Percentiles rank a stretch among this genome's conserved stretches.
phyloP scores from a whole-genome alignment of 2,797 vertebrate genomes.

The Gallirallus australis region DNA sequence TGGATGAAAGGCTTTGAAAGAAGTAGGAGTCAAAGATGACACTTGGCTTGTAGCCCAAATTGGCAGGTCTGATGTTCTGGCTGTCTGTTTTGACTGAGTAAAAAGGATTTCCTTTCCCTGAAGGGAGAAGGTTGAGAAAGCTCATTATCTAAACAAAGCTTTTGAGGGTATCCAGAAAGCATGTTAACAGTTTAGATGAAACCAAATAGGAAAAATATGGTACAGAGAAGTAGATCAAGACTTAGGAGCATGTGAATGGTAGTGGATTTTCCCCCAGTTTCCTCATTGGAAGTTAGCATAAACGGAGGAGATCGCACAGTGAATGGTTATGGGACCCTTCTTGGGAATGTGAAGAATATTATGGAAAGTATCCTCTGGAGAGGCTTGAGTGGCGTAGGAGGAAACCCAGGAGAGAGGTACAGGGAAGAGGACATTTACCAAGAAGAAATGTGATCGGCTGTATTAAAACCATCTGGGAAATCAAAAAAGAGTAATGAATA shows the following conservation, averaged over 20 bases:
- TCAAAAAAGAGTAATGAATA: background rate
- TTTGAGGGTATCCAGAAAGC: background rate
- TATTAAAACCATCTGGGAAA: background rate
- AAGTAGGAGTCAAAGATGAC: background rate
- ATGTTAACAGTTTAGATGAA: background rate
- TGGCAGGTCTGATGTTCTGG: background rate
- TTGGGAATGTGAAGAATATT: background rate
- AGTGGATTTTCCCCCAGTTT: background rate
- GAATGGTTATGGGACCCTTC: background rate
- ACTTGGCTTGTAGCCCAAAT: background rate
- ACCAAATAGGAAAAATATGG: background rate
- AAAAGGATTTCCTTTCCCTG: background rate
- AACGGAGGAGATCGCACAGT: background rate
- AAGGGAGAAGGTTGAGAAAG: background rate
- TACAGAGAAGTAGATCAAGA: background rate
- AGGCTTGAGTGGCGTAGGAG: background rate
- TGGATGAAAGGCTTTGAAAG: background rate
- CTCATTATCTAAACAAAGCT: background rate
- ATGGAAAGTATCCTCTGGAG: background rate
- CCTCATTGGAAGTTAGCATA: background rate
- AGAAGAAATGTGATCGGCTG: background rate
- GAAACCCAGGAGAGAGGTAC: background rate
- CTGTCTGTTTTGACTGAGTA: background rate
- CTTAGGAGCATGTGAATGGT: background rate
- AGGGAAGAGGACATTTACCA: background rate